Base-by-base conservation (phyloP, 2,888 invertebrate genomes). In the Stenolophus ochropezus region DNA sequence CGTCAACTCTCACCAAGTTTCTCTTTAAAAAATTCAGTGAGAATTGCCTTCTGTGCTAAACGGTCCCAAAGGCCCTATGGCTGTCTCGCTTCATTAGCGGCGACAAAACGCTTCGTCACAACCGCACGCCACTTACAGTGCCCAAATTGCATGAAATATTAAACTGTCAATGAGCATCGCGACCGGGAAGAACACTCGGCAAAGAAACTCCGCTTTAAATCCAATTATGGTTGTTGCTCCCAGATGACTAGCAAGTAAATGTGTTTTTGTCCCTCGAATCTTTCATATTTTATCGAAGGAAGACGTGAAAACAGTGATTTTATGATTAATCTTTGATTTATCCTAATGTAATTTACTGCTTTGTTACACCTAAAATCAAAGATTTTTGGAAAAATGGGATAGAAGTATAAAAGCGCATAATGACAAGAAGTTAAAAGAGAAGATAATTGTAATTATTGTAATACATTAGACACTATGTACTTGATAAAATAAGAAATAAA, bases 111-210 rank as follows among this genome's bases (percentile, higher is more conserved):
- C 25, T 56, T 25, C 61, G 6, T 56, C 56, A 73, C 47, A 49
- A 49, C 8, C 14, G 21, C 25, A 14, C 61, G 61, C 61, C 8
- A 8, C 23, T 73, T n/a, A 47, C 47, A 73, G 47, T 73, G 49
- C 18, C 21, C 23, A 23, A 73, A 73, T 73, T 49, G 42, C 16
- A 49, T 73, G 49, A 49, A 73, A 73, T 73, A 73, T 42, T 33
- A 73, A 73, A 73, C 73, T 73, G 42, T 14, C 47, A 73, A 73
- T 73, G 73, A 49, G 49, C 14, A 61, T 21, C 23, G 23, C 14
- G n/a, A 61, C 23, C 14, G n/a, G 25, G 25, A 14, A 61, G 14
- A 61, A 42, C 33, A 42, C 33, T 33, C 8, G 6, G n/a, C n/a
- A n/a, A n/a, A n/a, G 33, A 42, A 11, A 42, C 11, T 42, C 4